These are phyloP conservation scores for Phenganax stokvisi DNA, from an alignment of 92 coral and sea anemone genomes.

Conservation along the genomic window DNA sequence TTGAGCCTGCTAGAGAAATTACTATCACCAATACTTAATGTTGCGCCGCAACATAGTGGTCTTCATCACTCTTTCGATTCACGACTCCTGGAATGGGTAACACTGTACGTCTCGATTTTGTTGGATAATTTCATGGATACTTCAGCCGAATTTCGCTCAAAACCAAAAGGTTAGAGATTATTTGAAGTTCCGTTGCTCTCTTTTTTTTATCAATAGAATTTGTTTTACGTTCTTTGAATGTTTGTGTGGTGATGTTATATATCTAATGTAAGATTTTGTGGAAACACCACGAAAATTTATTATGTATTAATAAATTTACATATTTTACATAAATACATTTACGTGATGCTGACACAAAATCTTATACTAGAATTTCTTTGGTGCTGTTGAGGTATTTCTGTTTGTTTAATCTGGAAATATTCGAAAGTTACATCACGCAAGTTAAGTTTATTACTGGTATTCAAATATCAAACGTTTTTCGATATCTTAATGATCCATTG, in stretches of 20 bases:
- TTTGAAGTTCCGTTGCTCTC: neutral
- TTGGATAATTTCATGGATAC: constrained; percentile 59
- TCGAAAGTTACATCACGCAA: too few relatives aligned
- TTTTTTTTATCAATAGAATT: neutral
- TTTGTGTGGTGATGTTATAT: neutral
- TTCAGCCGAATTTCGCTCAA: neutral
- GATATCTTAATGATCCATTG: too few relatives aligned
- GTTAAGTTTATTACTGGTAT: too few relatives aligned
- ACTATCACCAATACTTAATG: constrained; percentile 43
- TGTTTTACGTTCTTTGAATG: neutral
- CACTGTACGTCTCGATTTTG: constrained; percentile 69
- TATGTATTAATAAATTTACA: too few relatives aligned
- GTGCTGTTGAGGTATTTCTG: too few relatives aligned
- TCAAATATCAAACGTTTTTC: too few relatives aligned
- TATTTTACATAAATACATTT: too few relatives aligned
- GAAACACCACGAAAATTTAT: too few relatives aligned
- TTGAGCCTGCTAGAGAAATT: constrained; percentile 67
- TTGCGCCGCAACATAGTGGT: constrained; percentile 41
- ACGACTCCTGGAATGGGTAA: constrained; percentile 77
- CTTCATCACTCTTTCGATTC: constrained; percentile 47
- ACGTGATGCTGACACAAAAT: too few relatives aligned
- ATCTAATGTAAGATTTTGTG: too few relatives aligned
- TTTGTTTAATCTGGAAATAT: too few relatives aligned
- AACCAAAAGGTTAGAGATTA: constrained; percentile 19
- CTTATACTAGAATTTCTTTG: too few relatives aligned